phyloP scores from a whole-genome alignment of 2,797 vertebrate species.

The Cyprinella venusta region DNA sequence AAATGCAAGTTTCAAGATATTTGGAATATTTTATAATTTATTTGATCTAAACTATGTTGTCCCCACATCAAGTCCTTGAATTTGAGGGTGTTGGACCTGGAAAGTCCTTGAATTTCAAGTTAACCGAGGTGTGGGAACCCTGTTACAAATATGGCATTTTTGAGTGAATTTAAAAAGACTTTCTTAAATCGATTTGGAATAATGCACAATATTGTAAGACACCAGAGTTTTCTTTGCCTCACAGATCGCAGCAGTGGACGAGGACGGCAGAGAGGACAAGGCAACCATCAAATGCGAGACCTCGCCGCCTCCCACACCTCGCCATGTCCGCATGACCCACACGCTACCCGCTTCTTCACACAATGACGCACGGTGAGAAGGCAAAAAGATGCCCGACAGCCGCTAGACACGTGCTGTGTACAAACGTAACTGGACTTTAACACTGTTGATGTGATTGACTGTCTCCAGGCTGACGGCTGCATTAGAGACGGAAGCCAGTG shows the following conservation, averaged over 20 bases:
- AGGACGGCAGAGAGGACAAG: slow-evolving; percentile 97
- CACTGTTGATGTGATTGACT: slow-evolving; percentile 25
- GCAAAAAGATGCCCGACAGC: background rate
- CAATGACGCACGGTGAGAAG: slow-evolving; percentile 87
- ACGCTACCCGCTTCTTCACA: slow-evolving; percentile 96
- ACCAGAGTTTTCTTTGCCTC: background rate
- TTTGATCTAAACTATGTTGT: no score
- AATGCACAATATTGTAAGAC: background rate
- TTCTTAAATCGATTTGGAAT: background rate
- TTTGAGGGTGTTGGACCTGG: no score
- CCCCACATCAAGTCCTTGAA: no score
- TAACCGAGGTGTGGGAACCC: no score
- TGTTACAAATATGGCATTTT: background rate
- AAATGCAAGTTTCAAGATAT: no score
- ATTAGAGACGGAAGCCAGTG: slow-evolving; percentile 90
- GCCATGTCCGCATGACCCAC: slow-evolving; percentile 94
- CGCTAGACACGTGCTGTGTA: background rate
- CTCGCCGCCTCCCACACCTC: slow-evolving; percentile 93
- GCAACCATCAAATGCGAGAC: slow-evolving; percentile 99
- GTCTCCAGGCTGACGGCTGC: slow-evolving; percentile 84
- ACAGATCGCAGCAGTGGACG: slow-evolving; percentile 95
- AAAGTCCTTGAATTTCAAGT: no score
- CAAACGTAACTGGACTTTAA: background rate
- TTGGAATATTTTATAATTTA: no score
- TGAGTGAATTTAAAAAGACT: background rate